These are phyloP conservation scores for Cistogaster globosa DNA, from an alignment of 2,888 invertebrate species.

Conservation along the genomic window DNA sequence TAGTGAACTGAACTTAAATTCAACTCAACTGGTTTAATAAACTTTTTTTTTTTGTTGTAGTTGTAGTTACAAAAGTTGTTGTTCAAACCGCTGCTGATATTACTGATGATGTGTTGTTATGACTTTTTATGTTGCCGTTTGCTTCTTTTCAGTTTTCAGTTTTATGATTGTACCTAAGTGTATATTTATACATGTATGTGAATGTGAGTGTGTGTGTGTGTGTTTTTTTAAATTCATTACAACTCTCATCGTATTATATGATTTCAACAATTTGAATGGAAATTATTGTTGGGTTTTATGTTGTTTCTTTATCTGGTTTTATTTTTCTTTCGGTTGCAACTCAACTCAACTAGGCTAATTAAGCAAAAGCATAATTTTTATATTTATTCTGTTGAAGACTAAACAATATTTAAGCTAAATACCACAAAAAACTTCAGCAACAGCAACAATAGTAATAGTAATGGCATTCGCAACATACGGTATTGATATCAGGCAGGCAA, in stretches of 20 bases:
- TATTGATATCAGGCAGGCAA: not conserved
- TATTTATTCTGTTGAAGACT: slow-evolving; percentile 43
- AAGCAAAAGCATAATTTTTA: slow-evolving; percentile 62
- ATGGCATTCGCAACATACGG: slow-evolving; percentile 30
- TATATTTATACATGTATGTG: no score
- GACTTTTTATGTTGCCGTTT: slow-evolving; percentile 42
- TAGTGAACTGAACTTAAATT: slow-evolving; percentile 70
- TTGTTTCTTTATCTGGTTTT: slow-evolving; percentile 38
- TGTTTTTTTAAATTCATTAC: slow-evolving; percentile 41
- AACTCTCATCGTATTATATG: slow-evolving; percentile 46
- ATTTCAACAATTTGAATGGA: slow-evolving; percentile 65
- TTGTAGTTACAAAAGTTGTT: slow-evolving; percentile 48
- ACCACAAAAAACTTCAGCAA: not conserved
- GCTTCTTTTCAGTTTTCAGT: slow-evolving; percentile 29
- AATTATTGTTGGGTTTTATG: slow-evolving; percentile 54
- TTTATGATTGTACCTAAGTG: slow-evolving; percentile 1
- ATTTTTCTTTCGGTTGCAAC: slow-evolving; percentile 45
- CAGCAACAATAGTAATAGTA: not conserved
- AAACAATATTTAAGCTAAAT: slow-evolving; percentile 33
- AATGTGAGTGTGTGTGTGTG: not conserved
- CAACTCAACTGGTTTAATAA: slow-evolving; percentile 72
- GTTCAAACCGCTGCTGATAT: slow-evolving; percentile 62
- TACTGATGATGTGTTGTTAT: slow-evolving; percentile 59
- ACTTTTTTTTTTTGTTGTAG: slow-evolving; percentile 61
- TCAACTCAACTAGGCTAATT: slow-evolving; percentile 59